Conservation (phyloP, 2,113 vertebrate genomes). For the Conger conger region DNA sequence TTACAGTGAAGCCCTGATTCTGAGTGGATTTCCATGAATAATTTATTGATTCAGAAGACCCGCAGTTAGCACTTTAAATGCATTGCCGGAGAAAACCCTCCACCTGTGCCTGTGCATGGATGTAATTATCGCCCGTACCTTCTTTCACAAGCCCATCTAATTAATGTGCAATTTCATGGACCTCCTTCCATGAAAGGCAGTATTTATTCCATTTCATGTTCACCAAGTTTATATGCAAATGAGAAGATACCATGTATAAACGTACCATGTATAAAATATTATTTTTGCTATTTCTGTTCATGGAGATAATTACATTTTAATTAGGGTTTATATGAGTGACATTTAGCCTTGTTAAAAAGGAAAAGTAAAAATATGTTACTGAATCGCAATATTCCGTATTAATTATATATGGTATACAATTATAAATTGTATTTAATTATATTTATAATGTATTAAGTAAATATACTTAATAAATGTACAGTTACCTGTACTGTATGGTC, state of each 20-base stretch:
- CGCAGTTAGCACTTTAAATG: conserved; percentile 5
- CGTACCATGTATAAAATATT: neutral
- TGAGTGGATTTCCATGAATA: conserved; percentile 16
- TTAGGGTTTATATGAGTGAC: neutral
- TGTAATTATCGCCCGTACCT: conserved; percentile 1
- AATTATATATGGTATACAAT: neutral
- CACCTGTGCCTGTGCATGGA: neutral
- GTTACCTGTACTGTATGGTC: too few species aligned
- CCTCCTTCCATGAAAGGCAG: neutral
- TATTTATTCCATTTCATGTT: neutral
- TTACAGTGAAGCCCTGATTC: neutral
- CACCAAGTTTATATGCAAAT: neutral
- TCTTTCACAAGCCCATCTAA: neutral
- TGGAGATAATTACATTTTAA: neutral
- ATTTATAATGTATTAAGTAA: too few species aligned
- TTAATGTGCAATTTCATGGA: conserved; percentile 16
- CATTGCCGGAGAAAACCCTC: conserved; percentile 2
- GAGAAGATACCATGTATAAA: neutral
- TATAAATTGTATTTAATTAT: too few species aligned
- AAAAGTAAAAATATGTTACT: neutral
- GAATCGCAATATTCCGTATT: neutral
- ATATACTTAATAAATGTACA: too few species aligned
- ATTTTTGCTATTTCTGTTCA: neutral
- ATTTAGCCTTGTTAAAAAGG: neutral
- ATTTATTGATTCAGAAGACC: conserved; percentile 20